phyloP scores from a whole-genome alignment of 2,797 vertebrate species.

The Ctenopoma multispine region DNA sequence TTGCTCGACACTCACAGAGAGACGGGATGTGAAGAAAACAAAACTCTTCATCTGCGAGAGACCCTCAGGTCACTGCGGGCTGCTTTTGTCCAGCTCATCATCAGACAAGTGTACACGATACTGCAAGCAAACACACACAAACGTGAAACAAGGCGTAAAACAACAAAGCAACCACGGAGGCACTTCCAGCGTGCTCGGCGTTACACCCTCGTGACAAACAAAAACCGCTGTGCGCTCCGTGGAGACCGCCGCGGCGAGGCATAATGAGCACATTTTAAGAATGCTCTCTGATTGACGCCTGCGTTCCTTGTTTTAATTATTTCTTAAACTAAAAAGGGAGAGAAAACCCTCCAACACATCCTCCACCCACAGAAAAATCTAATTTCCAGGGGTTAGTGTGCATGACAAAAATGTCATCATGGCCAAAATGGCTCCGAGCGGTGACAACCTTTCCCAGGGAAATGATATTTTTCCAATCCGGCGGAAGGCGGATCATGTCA shows the following conservation, averaged over 20 bases:
- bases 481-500: conserved; percentile 89
- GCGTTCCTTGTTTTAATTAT: conserved; percentile 77
- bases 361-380: conserved; percentile 55
- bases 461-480: conserved; percentile 85
- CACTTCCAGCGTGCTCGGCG: conserved; percentile 30
- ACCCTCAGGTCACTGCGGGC: conserved; percentile 32
- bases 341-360: conserved; percentile 10
- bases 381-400: conserved; percentile 82
- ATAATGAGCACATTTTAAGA: conserved; percentile 63
- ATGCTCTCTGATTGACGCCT: conserved; percentile 69
- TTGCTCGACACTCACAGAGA: conserved; percentile 31
- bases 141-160: conserved; percentile 29
- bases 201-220: conserved; percentile 43
- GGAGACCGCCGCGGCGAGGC: conserved; percentile 36
- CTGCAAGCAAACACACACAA: not conserved
- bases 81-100: conserved; percentile 27
- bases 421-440: conserved; percentile 82
- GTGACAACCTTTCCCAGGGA: conserved; percentile 89
- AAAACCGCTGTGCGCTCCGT: conserved; percentile 21
- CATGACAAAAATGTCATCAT: conserved; percentile 84
- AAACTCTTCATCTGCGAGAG: conserved; percentile 12
- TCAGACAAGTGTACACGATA: conserved; percentile 5
- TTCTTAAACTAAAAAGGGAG: conserved; percentile 64
- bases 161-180: conserved; percentile 56
- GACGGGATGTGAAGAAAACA: conserved; percentile 21